These are phyloP conservation scores for Budorcas taxicolor DNA, from an alignment of 2,113 vertebrate genomes.

Conservation along the genomic window DNA sequence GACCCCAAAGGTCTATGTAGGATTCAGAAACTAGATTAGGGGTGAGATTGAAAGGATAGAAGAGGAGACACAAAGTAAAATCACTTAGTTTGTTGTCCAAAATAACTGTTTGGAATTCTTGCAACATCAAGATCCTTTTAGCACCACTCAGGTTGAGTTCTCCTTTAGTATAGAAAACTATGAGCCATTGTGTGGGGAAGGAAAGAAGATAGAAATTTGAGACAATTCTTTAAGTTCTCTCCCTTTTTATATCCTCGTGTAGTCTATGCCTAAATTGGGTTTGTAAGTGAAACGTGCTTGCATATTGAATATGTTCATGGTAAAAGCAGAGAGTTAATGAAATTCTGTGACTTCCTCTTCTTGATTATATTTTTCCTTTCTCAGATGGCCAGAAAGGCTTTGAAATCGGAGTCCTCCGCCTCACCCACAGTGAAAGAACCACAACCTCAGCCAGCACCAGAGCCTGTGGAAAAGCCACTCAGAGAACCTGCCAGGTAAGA, in stretches of 20 bases:
- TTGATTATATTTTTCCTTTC: neutral
- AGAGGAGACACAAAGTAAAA: neutral
- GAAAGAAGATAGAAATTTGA: neutral
- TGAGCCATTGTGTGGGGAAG: neutral
- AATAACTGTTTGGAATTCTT: neutral
- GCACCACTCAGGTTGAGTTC: neutral
- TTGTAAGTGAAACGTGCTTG: constrained; percentile 34
- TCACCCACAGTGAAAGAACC: constrained; percentile 51
- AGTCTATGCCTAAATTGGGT: neutral
- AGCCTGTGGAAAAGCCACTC: constrained; percentile 33
- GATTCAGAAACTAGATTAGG: neutral
- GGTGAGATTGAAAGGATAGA: neutral
- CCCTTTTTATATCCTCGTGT: neutral
- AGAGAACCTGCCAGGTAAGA: constrained; percentile 45
- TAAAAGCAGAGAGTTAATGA: neutral
- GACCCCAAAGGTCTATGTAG: neutral
- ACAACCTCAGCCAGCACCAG: constrained; percentile 43
- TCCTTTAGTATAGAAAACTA: neutral
- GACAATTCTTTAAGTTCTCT: neutral
- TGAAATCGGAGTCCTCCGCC: constrained; percentile 54
- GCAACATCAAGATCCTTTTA: neutral
- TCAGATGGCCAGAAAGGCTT: constrained; percentile 74
- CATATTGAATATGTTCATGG: neutral
- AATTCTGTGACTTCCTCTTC: fast-evolving
- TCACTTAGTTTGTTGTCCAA: neutral